These are phyloP conservation scores for Setophaga petechia DNA, from an alignment of 2,113 vertebrate genomes.

Conservation along the genomic window DNA sequence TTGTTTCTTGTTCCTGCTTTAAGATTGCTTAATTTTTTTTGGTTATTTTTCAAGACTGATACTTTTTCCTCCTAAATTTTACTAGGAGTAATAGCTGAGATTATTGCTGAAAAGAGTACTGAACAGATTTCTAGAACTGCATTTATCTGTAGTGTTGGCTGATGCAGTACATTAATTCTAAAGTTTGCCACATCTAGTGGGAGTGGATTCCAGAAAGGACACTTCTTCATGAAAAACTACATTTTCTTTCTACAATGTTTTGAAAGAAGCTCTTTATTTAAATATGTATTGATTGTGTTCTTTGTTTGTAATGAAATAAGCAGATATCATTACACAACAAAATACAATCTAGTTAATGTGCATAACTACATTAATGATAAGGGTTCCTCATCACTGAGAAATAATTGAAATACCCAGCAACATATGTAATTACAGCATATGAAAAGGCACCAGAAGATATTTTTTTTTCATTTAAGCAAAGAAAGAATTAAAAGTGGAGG, in stretches of 20 bases:
- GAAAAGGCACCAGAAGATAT: neutral
- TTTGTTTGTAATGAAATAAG: slow-evolving; percentile 16
- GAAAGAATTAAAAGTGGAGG: neutral
- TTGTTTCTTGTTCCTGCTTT: neutral
- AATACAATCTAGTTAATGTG: slow-evolving; percentile 39
- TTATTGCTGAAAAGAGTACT: neutral
- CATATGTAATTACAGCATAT: neutral
- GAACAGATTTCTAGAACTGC: neutral
- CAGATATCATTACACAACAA: slow-evolving; percentile 11
- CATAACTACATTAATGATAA: neutral
- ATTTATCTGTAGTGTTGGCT: neutral
- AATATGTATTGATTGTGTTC: neutral
- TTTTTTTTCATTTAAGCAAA: neutral
- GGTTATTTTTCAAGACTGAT: neutral
- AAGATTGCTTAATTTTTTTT: neutral
- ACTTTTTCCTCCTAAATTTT: neutral
- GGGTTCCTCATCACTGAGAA: neutral
- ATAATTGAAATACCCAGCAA: neutral
- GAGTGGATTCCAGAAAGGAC: neutral
- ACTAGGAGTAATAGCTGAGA: neutral
- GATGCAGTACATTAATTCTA: neutral
- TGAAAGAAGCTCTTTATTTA: neutral
- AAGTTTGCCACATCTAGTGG: neutral
- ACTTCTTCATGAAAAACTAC: neutral
- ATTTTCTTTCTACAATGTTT: neutral